Evolutionary conservation across 2,888 invertebrate species (phyloP), one percentile per base, ranked within the genome.

Genomic region (Apamea anceps): DNA sequence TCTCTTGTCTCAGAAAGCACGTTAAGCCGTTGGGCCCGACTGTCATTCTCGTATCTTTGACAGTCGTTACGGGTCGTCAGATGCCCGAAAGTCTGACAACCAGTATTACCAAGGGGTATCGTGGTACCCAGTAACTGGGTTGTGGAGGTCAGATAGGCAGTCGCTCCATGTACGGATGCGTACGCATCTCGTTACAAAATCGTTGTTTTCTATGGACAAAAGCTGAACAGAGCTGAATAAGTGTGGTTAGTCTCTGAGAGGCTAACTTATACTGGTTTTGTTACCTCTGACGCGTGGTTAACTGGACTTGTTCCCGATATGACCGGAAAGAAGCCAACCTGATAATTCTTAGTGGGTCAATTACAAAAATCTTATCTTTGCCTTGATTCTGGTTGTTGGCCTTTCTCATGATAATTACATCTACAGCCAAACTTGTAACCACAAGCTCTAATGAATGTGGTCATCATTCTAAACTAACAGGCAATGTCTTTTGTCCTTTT

Each of bases 401-500:
- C 45, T 21, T 57, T 51, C 13, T 54, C n/a, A 60, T 32, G 13
- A 65, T 66, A 57, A 42, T 48, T 18, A 28, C 25, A 21, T 54
- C 0, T 5, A 18, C n/a, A 57, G 21, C 5, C n/a, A 74, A 51
- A 81, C 28, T 18, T 32, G 28, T 42, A n/a, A 28, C 15, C 6
- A 75, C 32, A n/a, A 15, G 21, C 4, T 42, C 28, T n/a, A 42
- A 54, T 25, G 21, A 32, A n/a, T 48, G 28, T 13, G 42, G 18
- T 18, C 37, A 45, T 68, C 13, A 70, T 42, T 66, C 28, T 21
- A 12, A 66, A 70, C 57, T 21, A 74, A 81, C 12, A 25, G 48
- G 18, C n/a, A 13, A 25, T 7, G 32, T 63, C 48, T 72, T 68
- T 2, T 63, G 8, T 75, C 72, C n/a, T 37, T 72, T 75, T 72